Conservation (phyloP, 2,888 invertebrate genomes). For the Melanostoma scalare region DNA sequence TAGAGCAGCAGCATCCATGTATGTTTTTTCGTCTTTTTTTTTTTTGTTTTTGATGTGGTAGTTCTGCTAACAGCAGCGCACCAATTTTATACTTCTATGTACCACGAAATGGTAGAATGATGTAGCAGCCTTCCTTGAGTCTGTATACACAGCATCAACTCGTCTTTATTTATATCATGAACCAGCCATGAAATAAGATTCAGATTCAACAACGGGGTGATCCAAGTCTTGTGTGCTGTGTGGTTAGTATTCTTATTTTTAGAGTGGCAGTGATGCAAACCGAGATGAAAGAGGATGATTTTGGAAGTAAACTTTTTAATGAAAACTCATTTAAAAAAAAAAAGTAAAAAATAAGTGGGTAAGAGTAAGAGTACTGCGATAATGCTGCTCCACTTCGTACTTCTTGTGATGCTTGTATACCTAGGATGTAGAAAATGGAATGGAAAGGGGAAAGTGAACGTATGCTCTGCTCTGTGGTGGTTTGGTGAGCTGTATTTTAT, state of each 20-base stretch:
- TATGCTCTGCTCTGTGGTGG: constrained; percentile 24
- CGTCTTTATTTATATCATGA: too few species aligned
- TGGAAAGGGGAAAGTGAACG: not conserved
- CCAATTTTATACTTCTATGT: too few species aligned
- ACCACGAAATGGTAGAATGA: constrained; percentile 56
- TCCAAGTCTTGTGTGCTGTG: not conserved
- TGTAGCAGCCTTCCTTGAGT: constrained; percentile 12
- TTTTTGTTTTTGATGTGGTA: too few species aligned
- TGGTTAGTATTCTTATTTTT: too few species aligned
- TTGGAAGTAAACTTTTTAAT: constrained; percentile 68
- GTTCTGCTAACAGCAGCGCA: too few species aligned
- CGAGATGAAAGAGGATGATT: constrained; percentile 56
- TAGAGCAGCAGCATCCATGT: too few species aligned
- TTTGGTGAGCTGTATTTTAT: constrained; percentile 32
- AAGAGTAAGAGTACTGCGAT: constrained; percentile 25
- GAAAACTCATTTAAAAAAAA: constrained; percentile 63
- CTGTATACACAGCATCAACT: too few species aligned
- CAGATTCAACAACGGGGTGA: too few species aligned
- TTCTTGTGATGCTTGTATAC: not conserved
- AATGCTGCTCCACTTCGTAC: constrained; percentile 35
- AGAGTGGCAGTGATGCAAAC: constrained; percentile 24
- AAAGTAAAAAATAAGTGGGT: not conserved
- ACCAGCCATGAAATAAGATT: too few species aligned
- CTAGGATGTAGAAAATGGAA: too few species aligned
- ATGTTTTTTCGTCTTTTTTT: too few species aligned